These are phyloP conservation scores for Meloidogyne floridensis DNA, from an alignment of 1,140 invertebrate genomes.

Conservation along the genomic window DNA sequence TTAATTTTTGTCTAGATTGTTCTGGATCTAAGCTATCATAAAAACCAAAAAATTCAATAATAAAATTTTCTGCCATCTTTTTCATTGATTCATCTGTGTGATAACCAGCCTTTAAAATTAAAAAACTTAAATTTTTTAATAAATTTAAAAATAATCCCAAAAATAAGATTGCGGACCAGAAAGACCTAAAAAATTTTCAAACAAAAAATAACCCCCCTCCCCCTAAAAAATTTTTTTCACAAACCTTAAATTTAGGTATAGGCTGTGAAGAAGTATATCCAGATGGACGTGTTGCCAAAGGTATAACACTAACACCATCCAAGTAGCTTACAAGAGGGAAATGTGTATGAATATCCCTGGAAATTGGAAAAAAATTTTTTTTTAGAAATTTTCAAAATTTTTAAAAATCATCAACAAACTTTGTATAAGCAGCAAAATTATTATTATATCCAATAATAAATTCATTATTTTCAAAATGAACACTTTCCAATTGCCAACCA, in stretches of 20 bases:
- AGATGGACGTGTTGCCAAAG: neutral
- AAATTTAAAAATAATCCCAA: neutral
- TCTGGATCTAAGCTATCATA: conserved; percentile 43
- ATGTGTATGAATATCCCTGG: conserved; percentile 43
- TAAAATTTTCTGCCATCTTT: conserved; percentile 42
- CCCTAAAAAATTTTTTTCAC: too few species aligned
- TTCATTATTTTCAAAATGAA: conserved; percentile 49
- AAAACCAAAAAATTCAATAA: conserved; percentile 40
- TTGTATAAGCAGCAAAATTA: conserved; percentile 22
- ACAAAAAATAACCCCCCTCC: too few species aligned
- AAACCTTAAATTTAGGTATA: conserved; percentile 8
- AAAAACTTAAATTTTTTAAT: conserved; percentile 3
- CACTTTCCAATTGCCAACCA: conserved; percentile 39
- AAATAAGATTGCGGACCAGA: too few species aligned
- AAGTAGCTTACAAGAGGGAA: conserved; percentile 49
- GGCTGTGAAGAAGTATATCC: neutral
- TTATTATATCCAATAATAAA: neutral
- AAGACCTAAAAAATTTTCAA: too few species aligned
- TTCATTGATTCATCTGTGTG: conserved; percentile 30
- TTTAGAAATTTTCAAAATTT: too few species aligned
- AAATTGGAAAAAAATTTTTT: conserved; percentile 7
- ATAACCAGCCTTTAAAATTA: conserved; percentile 33
- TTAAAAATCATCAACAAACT: neutral
- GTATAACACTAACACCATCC: conserved; percentile 27
- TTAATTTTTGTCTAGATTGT: conserved; percentile 36